phyloP scores from a whole-genome alignment of 2,888 invertebrate genomes.

The Lysandra coridon region DNA sequence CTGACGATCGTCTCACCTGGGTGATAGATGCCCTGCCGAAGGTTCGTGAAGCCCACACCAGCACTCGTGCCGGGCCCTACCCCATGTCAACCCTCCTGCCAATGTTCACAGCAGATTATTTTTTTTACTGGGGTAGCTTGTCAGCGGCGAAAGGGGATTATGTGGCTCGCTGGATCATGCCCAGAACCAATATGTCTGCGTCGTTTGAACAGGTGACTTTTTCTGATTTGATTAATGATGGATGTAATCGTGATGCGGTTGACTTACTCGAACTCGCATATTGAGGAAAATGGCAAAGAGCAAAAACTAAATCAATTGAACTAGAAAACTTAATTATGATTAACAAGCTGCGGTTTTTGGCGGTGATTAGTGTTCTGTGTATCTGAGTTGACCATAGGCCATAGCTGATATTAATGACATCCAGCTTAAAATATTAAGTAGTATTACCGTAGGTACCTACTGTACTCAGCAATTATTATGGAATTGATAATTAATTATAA shows the following conservation, averaged over 20 bases:
- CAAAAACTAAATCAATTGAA: too few species aligned
- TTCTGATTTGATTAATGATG: neutral
- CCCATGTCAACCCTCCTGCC: constrained; percentile 75
- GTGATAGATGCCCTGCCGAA: constrained; percentile 70
- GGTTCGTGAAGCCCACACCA: constrained; percentile 73
- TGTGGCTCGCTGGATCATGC: constrained; percentile 82
- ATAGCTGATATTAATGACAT: too few species aligned
- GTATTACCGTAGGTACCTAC: too few species aligned
- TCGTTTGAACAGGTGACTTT: constrained; percentile 78
- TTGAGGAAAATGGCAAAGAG: too few species aligned
- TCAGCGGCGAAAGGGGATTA: constrained; percentile 63
- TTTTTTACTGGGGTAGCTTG: constrained; percentile 83
- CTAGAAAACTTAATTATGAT: too few species aligned
- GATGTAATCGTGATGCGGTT: neutral
- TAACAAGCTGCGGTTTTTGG: too few species aligned
- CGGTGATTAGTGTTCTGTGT: too few species aligned
- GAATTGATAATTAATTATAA: too few species aligned
- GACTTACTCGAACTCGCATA: neutral
- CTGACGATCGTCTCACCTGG: constrained; percentile 64
- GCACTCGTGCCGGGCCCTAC: constrained; percentile 71
- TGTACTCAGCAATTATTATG: too few species aligned
- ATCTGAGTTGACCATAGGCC: too few species aligned
- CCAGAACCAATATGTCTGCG: constrained; percentile 78
- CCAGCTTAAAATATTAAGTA: too few species aligned
- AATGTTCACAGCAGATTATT: constrained; percentile 82